Conservation (phyloP, 1,140 invertebrate genomes). For the Mactra quadrangularis region DNA sequence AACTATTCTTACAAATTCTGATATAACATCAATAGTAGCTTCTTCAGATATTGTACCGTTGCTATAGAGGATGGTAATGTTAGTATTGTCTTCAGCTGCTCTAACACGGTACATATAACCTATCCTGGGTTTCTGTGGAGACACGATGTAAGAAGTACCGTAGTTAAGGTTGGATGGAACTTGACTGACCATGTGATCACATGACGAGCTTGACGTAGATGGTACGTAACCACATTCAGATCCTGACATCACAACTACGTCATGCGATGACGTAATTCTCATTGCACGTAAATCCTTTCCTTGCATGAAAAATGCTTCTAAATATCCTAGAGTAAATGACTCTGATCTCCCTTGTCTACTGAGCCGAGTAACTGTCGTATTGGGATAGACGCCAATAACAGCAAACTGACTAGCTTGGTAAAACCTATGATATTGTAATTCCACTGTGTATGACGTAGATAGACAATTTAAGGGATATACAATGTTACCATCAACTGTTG, state of each 20-base stretch:
- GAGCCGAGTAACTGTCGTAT: not conserved
- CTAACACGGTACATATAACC: constrained; percentile 15
- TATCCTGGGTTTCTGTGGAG: constrained; percentile 6
- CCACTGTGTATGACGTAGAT: not conserved
- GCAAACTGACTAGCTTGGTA: constrained; percentile 29
- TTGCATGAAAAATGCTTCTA: constrained; percentile 7
- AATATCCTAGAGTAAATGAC: not conserved
- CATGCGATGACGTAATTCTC: not conserved
- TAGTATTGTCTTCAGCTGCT: constrained; percentile 16
- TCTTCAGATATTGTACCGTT: not conserved
- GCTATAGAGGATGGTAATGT: not conserved
- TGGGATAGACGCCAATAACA: not conserved
- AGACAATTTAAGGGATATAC: constrained; percentile 11
- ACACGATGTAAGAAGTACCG: not conserved
- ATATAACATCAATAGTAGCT: not conserved
- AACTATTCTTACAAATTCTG: not conserved
- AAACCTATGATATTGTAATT: constrained; percentile 8
- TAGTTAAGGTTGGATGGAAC: not conserved
- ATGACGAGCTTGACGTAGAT: not conserved
- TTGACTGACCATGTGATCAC: constrained; percentile 28
- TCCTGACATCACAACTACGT: constrained; percentile 1
- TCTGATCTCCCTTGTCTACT: not conserved
- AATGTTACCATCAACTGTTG: constrained; percentile 11
- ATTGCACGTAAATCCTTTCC: constrained; percentile 15
- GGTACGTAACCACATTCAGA: constrained; percentile 30